These are phyloP conservation scores for Ciconia stormi DNA, from an alignment of 2,113 vertebrate species.

Conservation along the genomic window DNA sequence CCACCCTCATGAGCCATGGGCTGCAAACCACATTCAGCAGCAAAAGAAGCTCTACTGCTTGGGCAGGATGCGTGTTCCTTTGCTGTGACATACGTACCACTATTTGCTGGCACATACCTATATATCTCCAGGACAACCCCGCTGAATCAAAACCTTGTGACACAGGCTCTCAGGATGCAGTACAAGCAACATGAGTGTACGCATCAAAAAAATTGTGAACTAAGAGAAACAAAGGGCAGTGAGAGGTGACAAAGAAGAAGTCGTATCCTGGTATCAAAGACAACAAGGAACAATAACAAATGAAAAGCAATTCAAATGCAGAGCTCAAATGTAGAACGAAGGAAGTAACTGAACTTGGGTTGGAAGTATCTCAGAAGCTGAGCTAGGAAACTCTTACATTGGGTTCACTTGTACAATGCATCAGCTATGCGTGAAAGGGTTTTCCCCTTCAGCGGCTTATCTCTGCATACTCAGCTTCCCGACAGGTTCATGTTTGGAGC, in stretches of 20 bases:
- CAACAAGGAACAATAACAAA: background rate
- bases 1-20: background rate
- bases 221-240: background rate
- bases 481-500: background rate
- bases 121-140: background rate
- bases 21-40: background rate
- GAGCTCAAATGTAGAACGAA: background rate
- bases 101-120: background rate
- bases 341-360: background rate
- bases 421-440: background rate
- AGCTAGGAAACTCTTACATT: background rate
- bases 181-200: fast-evolving
- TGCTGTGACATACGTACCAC: background rate
- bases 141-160: background rate
- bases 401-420: background rate
- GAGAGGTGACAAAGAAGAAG: background rate
- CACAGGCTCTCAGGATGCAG: background rate
- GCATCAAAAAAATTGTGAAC: background rate
- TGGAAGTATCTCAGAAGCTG: background rate
- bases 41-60: background rate
- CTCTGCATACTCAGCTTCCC: background rate
- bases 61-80: background rate
- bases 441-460: background rate
- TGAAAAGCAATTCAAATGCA: background rate
- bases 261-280: background rate